These are phyloP conservation scores for Rhopilema esculentum DNA, from an alignment of 30 jellyfish, hydroid and myxozoan species.

Conservation along the genomic window DNA sequence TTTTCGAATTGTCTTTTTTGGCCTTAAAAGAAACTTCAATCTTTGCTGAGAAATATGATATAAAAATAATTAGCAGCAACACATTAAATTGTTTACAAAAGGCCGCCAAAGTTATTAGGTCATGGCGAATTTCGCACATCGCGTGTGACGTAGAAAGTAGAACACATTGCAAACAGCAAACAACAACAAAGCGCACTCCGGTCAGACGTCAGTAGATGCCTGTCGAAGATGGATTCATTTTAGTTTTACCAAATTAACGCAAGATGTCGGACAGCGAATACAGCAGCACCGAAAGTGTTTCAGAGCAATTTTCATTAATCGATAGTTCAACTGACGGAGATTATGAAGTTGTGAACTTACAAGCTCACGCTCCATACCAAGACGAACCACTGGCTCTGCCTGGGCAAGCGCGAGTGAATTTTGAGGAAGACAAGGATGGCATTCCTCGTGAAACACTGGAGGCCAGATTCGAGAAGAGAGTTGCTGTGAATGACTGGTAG, in stretches of 20 bases:
- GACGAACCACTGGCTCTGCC: conserved; percentile 36
- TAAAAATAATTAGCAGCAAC: conserved; percentile 9
- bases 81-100: not conserved
- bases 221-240: conserved; percentile 15
- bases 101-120: conserved; percentile 8
- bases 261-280: conserved; percentile 25
- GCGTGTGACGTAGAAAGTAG: conserved; percentile 32
- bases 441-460: not conserved
- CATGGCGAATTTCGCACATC: conserved; percentile 25
- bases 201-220: conserved; percentile 15
- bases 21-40: conserved; percentile 16
- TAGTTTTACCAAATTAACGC: conserved; percentile 16
- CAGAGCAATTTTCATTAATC: conserved; percentile 1
- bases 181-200: conserved; percentile 20
- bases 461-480: not conserved
- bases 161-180: not conserved
- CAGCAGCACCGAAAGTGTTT: conserved; percentile 16
- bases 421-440: conserved; percentile 16
- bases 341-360: conserved; percentile 10
- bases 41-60: conserved; percentile 17
- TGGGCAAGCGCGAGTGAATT: conserved; percentile 14
- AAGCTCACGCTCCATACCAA: conserved; percentile 44
- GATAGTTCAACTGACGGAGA: conserved; percentile 10
- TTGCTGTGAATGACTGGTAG: conserved; percentile 16
- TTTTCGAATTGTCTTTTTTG: not conserved